Conservation (phyloP, 1,140 invertebrate species). For the Aphidius ervi region DNA sequence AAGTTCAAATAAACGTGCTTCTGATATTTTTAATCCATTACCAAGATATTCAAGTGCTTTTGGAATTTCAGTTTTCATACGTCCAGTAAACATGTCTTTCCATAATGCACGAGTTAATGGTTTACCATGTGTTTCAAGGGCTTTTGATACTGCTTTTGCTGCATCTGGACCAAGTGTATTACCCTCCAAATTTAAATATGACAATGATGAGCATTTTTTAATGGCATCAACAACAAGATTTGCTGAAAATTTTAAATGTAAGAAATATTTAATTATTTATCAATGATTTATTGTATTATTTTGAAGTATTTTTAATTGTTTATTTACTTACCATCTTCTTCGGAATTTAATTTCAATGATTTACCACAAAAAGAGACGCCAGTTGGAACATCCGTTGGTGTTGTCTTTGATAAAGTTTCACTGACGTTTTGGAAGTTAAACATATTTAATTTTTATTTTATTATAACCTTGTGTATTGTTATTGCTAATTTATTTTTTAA, state of each 20-base stretch:
- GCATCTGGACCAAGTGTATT: conserved; percentile 91
- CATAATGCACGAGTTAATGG: conserved; percentile 80
- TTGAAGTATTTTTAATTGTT: background rate
- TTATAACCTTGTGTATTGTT: no score
- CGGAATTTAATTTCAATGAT: conserved; percentile 63
- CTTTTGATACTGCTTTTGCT: conserved; percentile 77
- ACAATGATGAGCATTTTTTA: conserved; percentile 57
- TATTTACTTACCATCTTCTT: conserved; percentile 60
- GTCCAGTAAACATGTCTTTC: conserved; percentile 95
- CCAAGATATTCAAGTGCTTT: conserved; percentile 77
- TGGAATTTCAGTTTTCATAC: conserved; percentile 94
- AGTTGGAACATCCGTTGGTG: background rate
- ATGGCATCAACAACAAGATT: conserved; percentile 64
- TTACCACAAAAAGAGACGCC: conserved; percentile 66
- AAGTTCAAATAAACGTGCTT: conserved; percentile 75
- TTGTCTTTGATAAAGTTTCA: no score
- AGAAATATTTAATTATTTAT: conserved; percentile 11
- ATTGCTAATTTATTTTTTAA: no score
- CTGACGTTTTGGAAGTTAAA: no score
- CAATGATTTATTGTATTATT: conserved; percentile 12
- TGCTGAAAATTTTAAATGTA: conserved; percentile 50
- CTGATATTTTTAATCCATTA: conserved; percentile 73
- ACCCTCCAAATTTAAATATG: conserved; percentile 81
- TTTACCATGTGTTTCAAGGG: conserved; percentile 68
- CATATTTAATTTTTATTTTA: no score